Base-by-base conservation (phyloP, 1,140 invertebrate genomes). In the Geopemphigus sp. region DNA sequence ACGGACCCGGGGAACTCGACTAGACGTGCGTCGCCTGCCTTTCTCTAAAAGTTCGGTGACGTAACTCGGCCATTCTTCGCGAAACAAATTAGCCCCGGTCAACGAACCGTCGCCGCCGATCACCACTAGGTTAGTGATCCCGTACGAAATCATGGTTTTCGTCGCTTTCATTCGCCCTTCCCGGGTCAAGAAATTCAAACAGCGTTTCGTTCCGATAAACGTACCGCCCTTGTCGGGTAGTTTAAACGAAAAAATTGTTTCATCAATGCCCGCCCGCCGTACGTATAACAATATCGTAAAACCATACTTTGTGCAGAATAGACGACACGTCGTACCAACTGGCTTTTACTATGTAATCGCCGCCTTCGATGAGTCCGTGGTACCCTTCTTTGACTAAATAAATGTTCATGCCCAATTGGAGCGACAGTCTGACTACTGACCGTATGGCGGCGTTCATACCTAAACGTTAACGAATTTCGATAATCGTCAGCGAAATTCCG, bases 391-490 rank as follows among this genome's bases (percentile, higher is more conserved):
- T 86, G 78, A 90, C 89, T 74, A 89, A 87, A 83, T 85, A 91
- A 1, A 91, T 88, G 83, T 86, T 87, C 78, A 87, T 88, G 5
- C 90, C 90, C 45, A 89, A 82, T 83, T 90, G 90, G 50, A 89
- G 85, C 10, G 88, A 90, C 86, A 89, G 89, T 68, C 90, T 83
- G 15, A 90, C 89, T 26, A 90, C 87, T 47, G 89, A 89, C 80
- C 90, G 84, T 5, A 91, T 86, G 61, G 89, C 89, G 22, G 88
- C 85, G 85, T 90, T 90, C 90, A 90, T 91, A 11, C 89, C 89
- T 89, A 81, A 24, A 12, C 10, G 26, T 11, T 59, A 0, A 63
- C 1, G n/a, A 29, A 26, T 19, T 29, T 61, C 11, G 3, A 61
- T 14, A 47, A 39, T 11, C 22, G 19, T 47, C 24, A 5, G 14